Conservation (phyloP, 2,113 vertebrate species). For the Cephalopterus ornatus region DNA sequence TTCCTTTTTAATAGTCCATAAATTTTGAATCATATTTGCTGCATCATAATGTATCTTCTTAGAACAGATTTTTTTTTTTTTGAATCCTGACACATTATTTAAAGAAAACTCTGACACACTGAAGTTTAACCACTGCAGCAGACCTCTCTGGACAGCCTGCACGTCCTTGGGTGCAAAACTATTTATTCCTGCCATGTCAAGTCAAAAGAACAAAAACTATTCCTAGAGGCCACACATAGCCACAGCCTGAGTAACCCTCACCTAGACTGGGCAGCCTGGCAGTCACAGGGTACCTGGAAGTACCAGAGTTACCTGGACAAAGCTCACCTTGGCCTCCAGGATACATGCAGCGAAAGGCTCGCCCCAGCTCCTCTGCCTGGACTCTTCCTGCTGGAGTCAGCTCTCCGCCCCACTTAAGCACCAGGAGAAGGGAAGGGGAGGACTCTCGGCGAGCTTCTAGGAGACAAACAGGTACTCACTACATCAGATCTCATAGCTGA, state of each 20-base stretch:
- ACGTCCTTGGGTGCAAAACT: background rate
- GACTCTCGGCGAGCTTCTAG: conserved; percentile 81
- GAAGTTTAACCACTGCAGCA: background rate
- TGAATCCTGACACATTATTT: background rate
- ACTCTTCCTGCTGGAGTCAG: conserved; percentile 92
- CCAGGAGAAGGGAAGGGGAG: conserved; percentile 86
- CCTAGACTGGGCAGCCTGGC: background rate
- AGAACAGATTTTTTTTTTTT: background rate
- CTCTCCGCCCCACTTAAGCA: conserved; percentile 97
- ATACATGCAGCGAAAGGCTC: conserved; percentile 98
- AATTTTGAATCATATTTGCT: background rate
- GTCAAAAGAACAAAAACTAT: background rate
- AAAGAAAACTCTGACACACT: background rate
- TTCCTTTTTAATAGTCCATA: background rate
- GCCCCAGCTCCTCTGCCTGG: conserved; percentile 94
- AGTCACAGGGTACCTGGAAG: background rate
- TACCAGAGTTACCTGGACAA: rapidly evolving
- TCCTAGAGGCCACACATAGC: background rate
- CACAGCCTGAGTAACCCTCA: background rate
- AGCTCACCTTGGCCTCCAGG: conserved; percentile 93
- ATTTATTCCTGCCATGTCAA: background rate
- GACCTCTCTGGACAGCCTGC: background rate
- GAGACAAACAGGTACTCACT: background rate
- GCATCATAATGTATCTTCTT: background rate
- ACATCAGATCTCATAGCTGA: background rate